Base-by-base conservation (phyloP, 2,797 vertebrate species). In the Rhinichthys osculus region DNA sequence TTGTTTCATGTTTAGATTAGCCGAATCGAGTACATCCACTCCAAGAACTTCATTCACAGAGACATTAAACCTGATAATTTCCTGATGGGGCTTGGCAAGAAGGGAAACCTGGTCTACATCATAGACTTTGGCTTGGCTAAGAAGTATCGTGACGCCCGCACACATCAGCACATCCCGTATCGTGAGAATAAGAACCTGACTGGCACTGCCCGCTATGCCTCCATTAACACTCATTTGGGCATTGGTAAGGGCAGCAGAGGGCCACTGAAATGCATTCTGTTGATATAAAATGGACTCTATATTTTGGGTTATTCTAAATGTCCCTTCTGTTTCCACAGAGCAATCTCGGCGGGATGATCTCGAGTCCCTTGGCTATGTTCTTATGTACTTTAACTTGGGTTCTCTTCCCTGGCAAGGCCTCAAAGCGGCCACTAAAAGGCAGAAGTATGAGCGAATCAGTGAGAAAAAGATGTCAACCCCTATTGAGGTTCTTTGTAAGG, bases 391-490 rank as follows among this genome's bases (percentile, higher is more conserved):
- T 94, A 99, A 99, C 94, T 93, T 99, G 94, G 98, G 98, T 88
- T 99, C 98, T 0, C 94, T 99, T 93, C 98, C 98, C 87, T 99
- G 98, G 98, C 98, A 99, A 92, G 98, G 98, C 82, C 96, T 99
- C 85, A 99, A 99, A 92, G 98, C 98, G 78, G 97, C 97, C 93
- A 99, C 98, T 90, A 99, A 99, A 94, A 95, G 97, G 92, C 98
- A 99, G 95, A 99, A 99, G 89, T 99, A 99, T 0, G 98, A 99
- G 92, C 96, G 98, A 57, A 99, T 99, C 94, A 99, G 98, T 13
- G 98, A 99, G 94, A 99, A 99, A 92, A 99, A 99, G 92, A 99
- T 99, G 98, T 99, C 98, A 44, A 99, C 98, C 0, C 98, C 98
- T 81, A 99, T 99, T 0, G 98, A 99, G 92, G 95, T 97, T 90